phyloP scores from a whole-genome alignment of 1,140 invertebrate species.

The Aplysia californica region DNA sequence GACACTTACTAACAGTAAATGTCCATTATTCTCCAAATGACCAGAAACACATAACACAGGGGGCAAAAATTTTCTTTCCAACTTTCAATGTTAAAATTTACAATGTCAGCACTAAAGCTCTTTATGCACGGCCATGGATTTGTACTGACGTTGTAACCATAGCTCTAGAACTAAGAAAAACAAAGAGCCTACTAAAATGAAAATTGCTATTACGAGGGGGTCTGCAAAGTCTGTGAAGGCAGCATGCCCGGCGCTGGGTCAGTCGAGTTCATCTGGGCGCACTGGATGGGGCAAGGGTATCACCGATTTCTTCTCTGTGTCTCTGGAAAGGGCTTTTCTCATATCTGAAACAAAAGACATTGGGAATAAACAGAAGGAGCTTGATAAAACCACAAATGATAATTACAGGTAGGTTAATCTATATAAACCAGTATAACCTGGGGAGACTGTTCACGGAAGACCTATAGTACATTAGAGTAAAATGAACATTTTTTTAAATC shows the following conservation, averaged over 20 bases:
- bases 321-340: constrained; percentile 95
- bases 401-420: too few species aligned
- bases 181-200: constrained; percentile 7
- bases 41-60: too few species aligned
- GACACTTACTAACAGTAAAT: too few species aligned
- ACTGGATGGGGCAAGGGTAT: constrained; percentile 95
- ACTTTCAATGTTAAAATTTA: too few species aligned
- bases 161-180: constrained; percentile 15
- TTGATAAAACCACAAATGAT: too few species aligned
- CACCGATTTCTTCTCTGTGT: constrained; percentile 92
- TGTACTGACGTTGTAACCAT: background rate
- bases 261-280: constrained; percentile 92
- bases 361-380: constrained; percentile 2
- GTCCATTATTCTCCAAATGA: too few species aligned
- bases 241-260: constrained; percentile 33
- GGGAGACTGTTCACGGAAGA: background rate
- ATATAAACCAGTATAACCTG: background rate
- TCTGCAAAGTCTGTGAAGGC: constrained; percentile 2
- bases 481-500: too few species aligned
- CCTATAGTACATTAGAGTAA: background rate
- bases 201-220: constrained; percentile 10
- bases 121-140: background rate
- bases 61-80: too few species aligned
- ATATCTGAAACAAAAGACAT: constrained; percentile 83
- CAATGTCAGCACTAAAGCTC: background rate